Evolutionary conservation across 2,797 vertebrate genomes (phyloP), one percentile per base, ranked within the genome.

Genomic region (Acestrorhynchus altus): DNA sequence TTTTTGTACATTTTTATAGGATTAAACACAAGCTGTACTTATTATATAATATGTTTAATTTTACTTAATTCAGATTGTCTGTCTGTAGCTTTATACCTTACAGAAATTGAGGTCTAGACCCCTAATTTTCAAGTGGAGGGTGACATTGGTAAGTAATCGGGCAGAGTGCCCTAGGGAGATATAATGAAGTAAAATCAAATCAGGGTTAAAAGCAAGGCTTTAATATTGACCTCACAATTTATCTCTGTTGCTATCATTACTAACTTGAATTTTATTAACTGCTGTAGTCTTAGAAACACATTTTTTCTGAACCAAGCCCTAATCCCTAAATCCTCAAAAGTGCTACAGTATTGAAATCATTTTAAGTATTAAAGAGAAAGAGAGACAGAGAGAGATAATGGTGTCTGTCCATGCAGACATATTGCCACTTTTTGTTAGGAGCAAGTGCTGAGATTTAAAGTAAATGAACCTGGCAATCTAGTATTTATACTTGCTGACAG

Each of bases 401-500:
- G 16, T 13, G 12, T 11, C 20, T 12, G 7, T 20, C 15, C 24
- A 51, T 52, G 51, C 1, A 12, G 46, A n/a, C 47, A 35, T 69
- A 24, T 6, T 52, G 18, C 31, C 1, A 42, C 24, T n/a, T 66
- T 52, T 39, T 69, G 26, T 39, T 51, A 2, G 8, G 28, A 31
- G 8, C 46, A 49, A 51, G 15, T 31, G 44, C 24, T 67, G 24
- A 49, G 22, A 13, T 24, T 67, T 16, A 31, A 67, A 18, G 8
- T 26, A 31, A 16, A 67, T 49, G 16, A 66, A 26, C 26, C 22
- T 20, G 8, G 22, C n/a, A 49, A 49, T 16, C 5, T 8, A 8
- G 44, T 67, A n/a, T 31, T 67, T 69, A 69, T 69, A 20, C 47
- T 18, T 51, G 66, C 47, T 69, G 47, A 52, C 66, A 11, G 15